Evolutionary conservation across 2,113 vertebrate species (phyloP).

Genomic region (Capreolus pygargus): DNA sequence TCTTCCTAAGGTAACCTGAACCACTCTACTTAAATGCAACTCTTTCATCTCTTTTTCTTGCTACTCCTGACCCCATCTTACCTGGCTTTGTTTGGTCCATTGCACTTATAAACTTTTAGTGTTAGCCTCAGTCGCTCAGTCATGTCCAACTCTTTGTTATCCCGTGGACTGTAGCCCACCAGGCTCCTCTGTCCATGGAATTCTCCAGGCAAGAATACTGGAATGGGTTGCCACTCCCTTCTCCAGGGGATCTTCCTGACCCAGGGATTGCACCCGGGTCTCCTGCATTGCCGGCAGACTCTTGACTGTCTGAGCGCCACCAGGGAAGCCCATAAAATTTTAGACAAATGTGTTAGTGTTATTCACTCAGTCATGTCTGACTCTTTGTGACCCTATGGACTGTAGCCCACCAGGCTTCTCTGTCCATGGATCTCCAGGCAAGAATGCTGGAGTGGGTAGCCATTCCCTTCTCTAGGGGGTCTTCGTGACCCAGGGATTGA

Average conservation of each 20-base stretch:
- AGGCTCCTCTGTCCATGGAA: background rate
- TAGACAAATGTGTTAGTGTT: background rate
- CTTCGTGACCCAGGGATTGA: background rate
- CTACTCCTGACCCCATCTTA: background rate
- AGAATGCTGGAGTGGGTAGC: background rate
- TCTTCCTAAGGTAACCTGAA: background rate
- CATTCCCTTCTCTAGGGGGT: background rate
- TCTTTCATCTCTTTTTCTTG: background rate
- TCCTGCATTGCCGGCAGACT: background rate
- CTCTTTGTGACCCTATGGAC: background rate
- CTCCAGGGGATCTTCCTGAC: background rate
- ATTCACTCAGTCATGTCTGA: background rate
- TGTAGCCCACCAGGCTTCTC: background rate
- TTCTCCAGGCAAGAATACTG: background rate
- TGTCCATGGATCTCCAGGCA: background rate
- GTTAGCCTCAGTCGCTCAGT: background rate
- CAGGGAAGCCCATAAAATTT: background rate
- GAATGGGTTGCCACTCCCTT: background rate
- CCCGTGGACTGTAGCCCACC: background rate
- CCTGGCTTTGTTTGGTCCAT: background rate
- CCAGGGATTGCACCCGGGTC: background rate
- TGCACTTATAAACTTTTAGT: background rate
- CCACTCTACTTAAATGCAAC: background rate
- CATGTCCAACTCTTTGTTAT: background rate
- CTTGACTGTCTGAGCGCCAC: fast-evolving